Base-by-base conservation (phyloP, 2,797 vertebrate genomes). In the Loris lydekkerianus region DNA sequence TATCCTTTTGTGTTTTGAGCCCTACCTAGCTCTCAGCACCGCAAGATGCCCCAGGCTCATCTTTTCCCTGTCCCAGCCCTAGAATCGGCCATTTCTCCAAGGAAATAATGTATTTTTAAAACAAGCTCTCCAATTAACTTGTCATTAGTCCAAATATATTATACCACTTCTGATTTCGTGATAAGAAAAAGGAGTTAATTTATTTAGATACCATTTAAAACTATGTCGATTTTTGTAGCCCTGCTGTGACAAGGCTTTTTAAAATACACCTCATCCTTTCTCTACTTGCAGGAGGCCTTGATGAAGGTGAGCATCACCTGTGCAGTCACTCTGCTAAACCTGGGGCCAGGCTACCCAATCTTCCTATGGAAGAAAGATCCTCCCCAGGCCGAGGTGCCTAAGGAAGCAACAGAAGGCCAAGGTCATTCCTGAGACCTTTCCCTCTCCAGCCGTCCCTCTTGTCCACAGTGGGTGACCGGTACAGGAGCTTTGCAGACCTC, bases 171-270 rank as follows among this genome's bases (percentile, higher is more conserved):
- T 82, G 37, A 72, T 27, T 31, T 31, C 5, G 0, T 73, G 37
- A 95, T 58, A 3, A 23, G 77, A 84, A 83, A 49, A 34, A 92
- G 87, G 31, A 87, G 53, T 84, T 92, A 53, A 72, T 95, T 86
- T 94, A 37, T 46, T 95, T 72, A 29, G 75, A 77, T 77, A 69
- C 37, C 21, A 1, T 73, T 96, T 86, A 86, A 84, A 89, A 84
- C 40, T 25, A 67, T 69, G 14, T 81, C 5, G 1, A 49, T 29
- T 85, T 95, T 67, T 84, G 18, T 46, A 81, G 34, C 60, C 58
- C 75, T 77, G 43, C 31, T 15, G 1, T 80, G 46, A 89, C 37
- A 61, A 58, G 29, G 49, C 56, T 93, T 96, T 91, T 63, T 20
- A 63, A 18, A 95, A 81, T 84, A 83, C 2, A 81, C 31, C 46